Conservation (phyloP, 2,113 vertebrate genomes). For the Phalacrocorax carbo region DNA sequence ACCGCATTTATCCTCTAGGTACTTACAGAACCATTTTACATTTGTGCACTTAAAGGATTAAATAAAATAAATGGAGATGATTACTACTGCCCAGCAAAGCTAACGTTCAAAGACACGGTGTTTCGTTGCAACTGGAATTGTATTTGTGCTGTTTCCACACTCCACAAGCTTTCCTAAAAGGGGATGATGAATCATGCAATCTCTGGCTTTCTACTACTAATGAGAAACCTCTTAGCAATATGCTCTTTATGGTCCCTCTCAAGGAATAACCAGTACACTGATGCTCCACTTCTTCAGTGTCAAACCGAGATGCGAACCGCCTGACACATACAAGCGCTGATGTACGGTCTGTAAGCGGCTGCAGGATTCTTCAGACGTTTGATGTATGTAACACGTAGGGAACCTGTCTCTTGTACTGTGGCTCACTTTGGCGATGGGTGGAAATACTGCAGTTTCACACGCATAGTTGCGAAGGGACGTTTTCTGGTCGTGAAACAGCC, state of each 20-base stretch:
- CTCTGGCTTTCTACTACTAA: neutral
- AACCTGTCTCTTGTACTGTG: rapidly evolving
- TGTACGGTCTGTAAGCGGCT: conserved; percentile 1
- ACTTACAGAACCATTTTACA: conserved; percentile 57
- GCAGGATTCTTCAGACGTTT: neutral
- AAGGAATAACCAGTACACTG: neutral
- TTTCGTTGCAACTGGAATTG: neutral
- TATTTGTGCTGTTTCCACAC: neutral
- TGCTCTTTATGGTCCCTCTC: neutral
- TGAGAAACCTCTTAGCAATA: neutral
- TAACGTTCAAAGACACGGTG: neutral
- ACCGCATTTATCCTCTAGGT: conserved; percentile 65
- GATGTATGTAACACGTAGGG: neutral
- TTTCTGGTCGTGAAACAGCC: rapidly evolving
- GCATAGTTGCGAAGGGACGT: neutral
- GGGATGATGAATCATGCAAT: neutral
- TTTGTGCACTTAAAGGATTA: conserved; percentile 69
- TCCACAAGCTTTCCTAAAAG: neutral
- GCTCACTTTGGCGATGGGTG: neutral
- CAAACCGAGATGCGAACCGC: neutral
- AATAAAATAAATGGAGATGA: conserved; percentile 42
- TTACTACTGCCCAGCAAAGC: conserved; percentile 13
- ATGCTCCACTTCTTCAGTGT: neutral
- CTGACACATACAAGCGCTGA: neutral
- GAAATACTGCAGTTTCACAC: rapidly evolving